A percentile compares a stretch with the other conserved stretches of the same genome.
Conservation (phyloP, 1,140 invertebrate genomes). For the Cheumatopsyche charites region DNA sequence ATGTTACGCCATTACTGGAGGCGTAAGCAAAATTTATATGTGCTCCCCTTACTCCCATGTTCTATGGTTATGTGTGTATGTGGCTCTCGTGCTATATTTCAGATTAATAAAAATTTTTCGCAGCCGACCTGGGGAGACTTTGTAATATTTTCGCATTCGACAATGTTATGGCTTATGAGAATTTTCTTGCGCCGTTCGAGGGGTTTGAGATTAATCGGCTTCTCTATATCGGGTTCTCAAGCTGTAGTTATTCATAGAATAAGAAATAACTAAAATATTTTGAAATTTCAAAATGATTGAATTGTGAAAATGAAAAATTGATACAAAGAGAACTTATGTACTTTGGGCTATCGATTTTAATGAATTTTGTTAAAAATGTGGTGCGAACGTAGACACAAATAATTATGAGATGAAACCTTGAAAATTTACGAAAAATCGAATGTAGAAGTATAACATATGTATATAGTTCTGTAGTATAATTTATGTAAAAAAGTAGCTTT, state of each 20-base stretch:
- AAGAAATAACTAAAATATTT: background rate
- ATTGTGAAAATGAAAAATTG: too few relatives aligned
- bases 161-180: slow-evolving; percentile 40
- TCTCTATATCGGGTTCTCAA: background rate
- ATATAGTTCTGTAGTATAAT: too few relatives aligned
- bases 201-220: slow-evolving; percentile 2
- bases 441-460: too few relatives aligned
- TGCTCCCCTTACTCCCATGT: background rate
- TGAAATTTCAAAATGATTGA: too few relatives aligned
- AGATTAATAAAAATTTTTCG: slow-evolving; percentile 39
- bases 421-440: too few relatives aligned
- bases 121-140: slow-evolving; percentile 37
- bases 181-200: slow-evolving; percentile 25
- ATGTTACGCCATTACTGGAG: slow-evolving; percentile 33
- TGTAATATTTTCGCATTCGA: slow-evolving; percentile 41
- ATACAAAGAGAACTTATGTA: too few relatives aligned
- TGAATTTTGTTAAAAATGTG: too few relatives aligned
- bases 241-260: background rate
- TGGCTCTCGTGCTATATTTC: slow-evolving; percentile 25
- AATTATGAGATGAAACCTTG: too few relatives aligned
- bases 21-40: slow-evolving; percentile 38
- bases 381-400: too few relatives aligned
- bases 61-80: too few relatives aligned
- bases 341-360: too few relatives aligned
- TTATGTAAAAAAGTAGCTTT: too few relatives aligned